phyloP scores from a whole-genome alignment of 2,113 vertebrate genomes.

The Rhea pennata region DNA sequence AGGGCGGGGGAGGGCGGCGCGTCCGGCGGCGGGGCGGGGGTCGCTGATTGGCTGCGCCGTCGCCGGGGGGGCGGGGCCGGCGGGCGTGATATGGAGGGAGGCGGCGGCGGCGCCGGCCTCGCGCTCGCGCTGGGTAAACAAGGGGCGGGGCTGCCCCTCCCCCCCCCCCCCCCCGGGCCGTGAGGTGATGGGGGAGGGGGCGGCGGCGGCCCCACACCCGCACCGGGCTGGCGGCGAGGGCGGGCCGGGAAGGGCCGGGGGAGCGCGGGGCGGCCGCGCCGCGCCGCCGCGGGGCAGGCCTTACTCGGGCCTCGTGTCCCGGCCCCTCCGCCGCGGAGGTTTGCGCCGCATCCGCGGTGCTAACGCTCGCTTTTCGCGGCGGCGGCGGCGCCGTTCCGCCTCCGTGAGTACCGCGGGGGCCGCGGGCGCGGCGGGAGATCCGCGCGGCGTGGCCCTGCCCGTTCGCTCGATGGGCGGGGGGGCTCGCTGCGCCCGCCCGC shows the following conservation, averaged over 20 bases:
- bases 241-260: neutral
- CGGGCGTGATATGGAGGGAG: neutral
- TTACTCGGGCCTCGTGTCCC: accelerated
- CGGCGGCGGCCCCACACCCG: too few species aligned
- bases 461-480: too few species aligned
- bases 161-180: neutral
- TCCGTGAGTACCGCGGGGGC: too few species aligned
- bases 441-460: too few species aligned
- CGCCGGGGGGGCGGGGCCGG: neutral
- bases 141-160: neutral
- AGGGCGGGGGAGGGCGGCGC: neutral
- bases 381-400: too few species aligned
- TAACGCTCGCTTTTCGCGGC: accelerated
- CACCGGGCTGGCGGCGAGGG: too few species aligned
- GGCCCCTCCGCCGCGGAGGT: accelerated
- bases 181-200: neutral
- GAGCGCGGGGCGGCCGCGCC: too few species aligned
- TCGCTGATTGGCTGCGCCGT: neutral
- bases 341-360: accelerated
- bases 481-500: too few species aligned
- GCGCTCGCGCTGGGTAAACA: neutral
- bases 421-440: too few species aligned
- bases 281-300: too few species aligned
- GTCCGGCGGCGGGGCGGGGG: accelerated
- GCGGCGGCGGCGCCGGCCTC: neutral